A percentile compares a stretch with the other conserved stretches of the same genome.
Conservation (phyloP, 2,797 vertebrate species). For the Columba guinea region DNA sequence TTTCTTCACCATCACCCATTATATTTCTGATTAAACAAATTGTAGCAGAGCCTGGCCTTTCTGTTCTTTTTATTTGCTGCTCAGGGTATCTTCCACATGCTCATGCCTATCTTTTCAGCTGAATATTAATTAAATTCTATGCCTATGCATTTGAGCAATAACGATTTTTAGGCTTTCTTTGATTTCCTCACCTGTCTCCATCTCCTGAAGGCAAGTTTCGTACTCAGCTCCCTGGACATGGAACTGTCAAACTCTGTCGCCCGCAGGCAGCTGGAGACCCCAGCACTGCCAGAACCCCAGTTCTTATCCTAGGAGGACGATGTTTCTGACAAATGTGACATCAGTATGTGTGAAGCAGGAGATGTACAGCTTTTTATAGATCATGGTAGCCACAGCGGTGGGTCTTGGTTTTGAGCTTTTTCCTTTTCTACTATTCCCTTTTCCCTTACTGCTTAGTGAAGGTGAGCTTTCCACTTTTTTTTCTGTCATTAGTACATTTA, state of each 20-base stretch:
- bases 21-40: conserved; percentile 14
- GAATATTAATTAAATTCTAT: not conserved
- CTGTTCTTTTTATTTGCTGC: not conserved
- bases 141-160: not conserved
- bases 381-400: not conserved
- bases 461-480: not conserved
- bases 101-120: not conserved
- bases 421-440: not conserved
- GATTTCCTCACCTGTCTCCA: not conserved
- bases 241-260: not conserved
- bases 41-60: not conserved
- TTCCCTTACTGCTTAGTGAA: not conserved
- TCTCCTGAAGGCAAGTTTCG: not conserved
- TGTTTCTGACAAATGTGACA: not conserved
- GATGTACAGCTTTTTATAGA: not conserved
- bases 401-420: not conserved
- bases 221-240: not conserved
- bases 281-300: not conserved
- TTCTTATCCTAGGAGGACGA: not conserved
- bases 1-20: not conserved
- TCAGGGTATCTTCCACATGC: not conserved
- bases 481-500: not conserved
- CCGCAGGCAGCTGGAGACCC: not conserved
- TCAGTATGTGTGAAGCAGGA: not conserved
- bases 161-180: not conserved